phyloP scores from a whole-genome alignment of 2,888 invertebrate genomes.

The Maniola hyperantus region DNA sequence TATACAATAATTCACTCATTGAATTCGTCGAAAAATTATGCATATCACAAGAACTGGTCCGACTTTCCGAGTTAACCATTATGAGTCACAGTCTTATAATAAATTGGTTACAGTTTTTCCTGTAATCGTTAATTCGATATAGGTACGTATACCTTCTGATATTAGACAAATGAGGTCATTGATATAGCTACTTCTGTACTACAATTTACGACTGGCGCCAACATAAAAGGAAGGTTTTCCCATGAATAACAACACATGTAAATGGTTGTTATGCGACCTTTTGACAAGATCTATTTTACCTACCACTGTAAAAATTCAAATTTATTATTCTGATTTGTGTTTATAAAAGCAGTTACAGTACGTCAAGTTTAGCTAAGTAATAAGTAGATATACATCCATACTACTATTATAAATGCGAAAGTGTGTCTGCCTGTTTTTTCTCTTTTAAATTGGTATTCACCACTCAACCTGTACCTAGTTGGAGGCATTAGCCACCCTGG shows the following conservation, averaged over 20 bases:
- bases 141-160: constrained; percentile 17
- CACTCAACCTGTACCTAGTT: too few relatives aligned
- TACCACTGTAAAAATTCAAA: constrained; percentile 1
- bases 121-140: constrained; percentile 22
- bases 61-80: constrained; percentile 47
- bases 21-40: constrained; percentile 65
- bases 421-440: too few relatives aligned
- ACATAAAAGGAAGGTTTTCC: constrained; percentile 19
- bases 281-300: constrained; percentile 12
- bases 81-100: constrained; percentile 56
- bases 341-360: not conserved
- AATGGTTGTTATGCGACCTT: constrained; percentile 2
- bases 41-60: constrained; percentile 62
- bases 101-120: constrained; percentile 33
- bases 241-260: constrained; percentile 18
- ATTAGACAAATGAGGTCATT: constrained; percentile 24
- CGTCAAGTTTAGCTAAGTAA: too few relatives aligned
- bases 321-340: not conserved
- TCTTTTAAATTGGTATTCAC: too few relatives aligned
- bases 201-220: constrained; percentile 23
- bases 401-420: too few relatives aligned
- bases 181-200: constrained; percentile 3
- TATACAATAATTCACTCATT: constrained; percentile 58
- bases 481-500: not conserved
- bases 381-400: too few relatives aligned